Evolutionary conservation across 2,888 invertebrate genomes (phyloP).

Genomic region (Plagodis pulveraria): DNA sequence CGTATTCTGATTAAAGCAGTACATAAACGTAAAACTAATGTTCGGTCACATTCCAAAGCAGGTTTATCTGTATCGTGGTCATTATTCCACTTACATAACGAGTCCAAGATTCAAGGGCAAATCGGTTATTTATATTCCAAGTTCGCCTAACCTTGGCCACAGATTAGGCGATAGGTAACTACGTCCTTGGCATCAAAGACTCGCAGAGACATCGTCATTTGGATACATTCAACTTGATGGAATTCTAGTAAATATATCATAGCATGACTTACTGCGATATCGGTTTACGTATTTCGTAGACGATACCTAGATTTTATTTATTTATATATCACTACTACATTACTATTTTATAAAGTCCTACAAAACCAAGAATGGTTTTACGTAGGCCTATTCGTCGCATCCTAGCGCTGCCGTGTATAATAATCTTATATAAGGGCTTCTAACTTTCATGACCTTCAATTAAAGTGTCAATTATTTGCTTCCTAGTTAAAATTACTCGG

Average conservation of each 20-base stretch:
- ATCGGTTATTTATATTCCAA: slow-evolving; percentile 36
- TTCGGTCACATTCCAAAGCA: slow-evolving; percentile 21
- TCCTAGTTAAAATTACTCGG: too few species aligned
- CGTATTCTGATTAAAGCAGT: not conserved
- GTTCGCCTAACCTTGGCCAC: slow-evolving; percentile 46
- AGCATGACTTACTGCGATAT: slow-evolving; percentile 5
- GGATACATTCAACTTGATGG: slow-evolving; percentile 13
- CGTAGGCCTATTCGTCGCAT: too few species aligned
- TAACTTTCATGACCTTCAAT: too few species aligned
- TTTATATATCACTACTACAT: too few species aligned
- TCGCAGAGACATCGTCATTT: slow-evolving; percentile 17
- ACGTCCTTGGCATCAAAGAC: slow-evolving; percentile 33
- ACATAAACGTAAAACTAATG: slow-evolving; percentile 13
- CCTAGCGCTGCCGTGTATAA: too few species aligned
- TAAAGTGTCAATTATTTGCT: too few species aligned
- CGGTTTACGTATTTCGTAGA: not conserved
- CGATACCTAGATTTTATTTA: not conserved
- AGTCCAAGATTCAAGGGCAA: slow-evolving; percentile 54
- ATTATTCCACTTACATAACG: slow-evolving; percentile 41
- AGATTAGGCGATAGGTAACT: slow-evolving; percentile 39
- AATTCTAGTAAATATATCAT: slow-evolving; percentile 10
- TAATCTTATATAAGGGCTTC: too few species aligned
- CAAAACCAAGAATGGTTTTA: too few species aligned
- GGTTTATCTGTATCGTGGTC: slow-evolving; percentile 27
- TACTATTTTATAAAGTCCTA: too few species aligned